phyloP scores from a whole-genome alignment of 2,797 vertebrate genomes.

The Erethizon dorsatum region DNA sequence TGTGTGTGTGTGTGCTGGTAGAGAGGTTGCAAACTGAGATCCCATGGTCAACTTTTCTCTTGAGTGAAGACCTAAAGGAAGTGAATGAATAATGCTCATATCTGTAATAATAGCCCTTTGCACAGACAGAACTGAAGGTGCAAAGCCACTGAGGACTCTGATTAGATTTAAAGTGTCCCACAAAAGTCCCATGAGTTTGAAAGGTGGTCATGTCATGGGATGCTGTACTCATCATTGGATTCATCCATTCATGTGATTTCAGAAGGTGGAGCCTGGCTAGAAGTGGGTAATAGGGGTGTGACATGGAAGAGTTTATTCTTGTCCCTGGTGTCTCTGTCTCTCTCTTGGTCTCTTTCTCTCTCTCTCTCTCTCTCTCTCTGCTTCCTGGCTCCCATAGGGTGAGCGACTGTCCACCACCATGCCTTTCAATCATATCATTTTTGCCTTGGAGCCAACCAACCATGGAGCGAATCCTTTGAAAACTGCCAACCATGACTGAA shows the following conservation, averaged over 20 bases:
- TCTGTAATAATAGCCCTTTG: neutral
- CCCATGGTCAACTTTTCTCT: neutral
- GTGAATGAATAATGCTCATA: neutral
- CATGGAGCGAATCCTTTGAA: neutral
- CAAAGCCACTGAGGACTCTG: neutral
- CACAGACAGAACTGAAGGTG: neutral
- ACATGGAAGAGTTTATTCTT: neutral
- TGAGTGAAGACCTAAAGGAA: conserved; percentile 18
- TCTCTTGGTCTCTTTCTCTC: neutral
- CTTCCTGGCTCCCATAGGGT: neutral
- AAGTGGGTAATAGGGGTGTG: neutral
- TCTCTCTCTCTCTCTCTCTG: neutral
- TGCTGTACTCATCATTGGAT: neutral
- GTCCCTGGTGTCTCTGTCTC: neutral
- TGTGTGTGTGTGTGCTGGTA: neutral
- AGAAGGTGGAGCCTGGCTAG: neutral
- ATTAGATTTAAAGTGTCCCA: neutral
- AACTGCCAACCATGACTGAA: neutral
- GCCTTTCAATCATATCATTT: neutral
- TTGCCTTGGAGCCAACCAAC: neutral
- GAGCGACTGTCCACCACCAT: neutral
- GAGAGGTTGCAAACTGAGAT: neutral
- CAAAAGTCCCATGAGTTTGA: neutral
- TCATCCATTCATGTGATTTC: neutral
- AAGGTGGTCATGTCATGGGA: neutral